Base-by-base conservation (phyloP, 2,113 vertebrate genomes). In the Alaudala cheleensis region DNA sequence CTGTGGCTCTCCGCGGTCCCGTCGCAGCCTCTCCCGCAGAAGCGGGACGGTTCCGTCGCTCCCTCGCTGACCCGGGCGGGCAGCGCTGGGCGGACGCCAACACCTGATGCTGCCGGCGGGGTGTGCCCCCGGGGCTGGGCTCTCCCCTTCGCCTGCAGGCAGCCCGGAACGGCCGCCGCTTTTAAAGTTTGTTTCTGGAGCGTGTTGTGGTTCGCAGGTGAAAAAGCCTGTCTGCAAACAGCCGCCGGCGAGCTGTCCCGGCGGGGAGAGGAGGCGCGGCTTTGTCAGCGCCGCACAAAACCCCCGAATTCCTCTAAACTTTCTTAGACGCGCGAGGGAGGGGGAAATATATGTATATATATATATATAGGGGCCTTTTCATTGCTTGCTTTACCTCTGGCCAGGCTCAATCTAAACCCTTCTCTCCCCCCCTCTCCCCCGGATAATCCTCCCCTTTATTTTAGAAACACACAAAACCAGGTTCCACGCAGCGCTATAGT, bases 401-500 rank as follows among this genome's bases (percentile, higher is more conserved):
- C 96, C 98, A 98, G 95, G 98, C 98, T 98, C 97, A 98, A 98
- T 98, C 98, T 98, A 98, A 98, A 98, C 97, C 97, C 98, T 98
- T 97, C 97, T 97, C 97, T 96, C 85, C 87, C 96, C 95, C 40
- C 31, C 47, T 50, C 91, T 97, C 96, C 97, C 94, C 97, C 97
- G 96, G 98, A 98, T 99, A 99, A 99, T 99, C 99, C 99, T 97
- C 97, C 98, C 97, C 97, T 98, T 99, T 98, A 98, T 98, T 99
- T 98, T 97, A 98, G 98, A 98, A 98, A 98, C 98, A 98, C 97
- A 99, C 98, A 99, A 99, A 99, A 99, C 98, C 98, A 98, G 98
- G 98, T 99, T 99, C 98, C 99, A 99, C 98, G 99, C 99, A 97
- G 99, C 96, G 99, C 99, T 99, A 98, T 99, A 99, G 99, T 98